Evolutionary conservation across 2,888 invertebrate genomes (phyloP).

Genomic region (Ceramica pisi): DNA sequence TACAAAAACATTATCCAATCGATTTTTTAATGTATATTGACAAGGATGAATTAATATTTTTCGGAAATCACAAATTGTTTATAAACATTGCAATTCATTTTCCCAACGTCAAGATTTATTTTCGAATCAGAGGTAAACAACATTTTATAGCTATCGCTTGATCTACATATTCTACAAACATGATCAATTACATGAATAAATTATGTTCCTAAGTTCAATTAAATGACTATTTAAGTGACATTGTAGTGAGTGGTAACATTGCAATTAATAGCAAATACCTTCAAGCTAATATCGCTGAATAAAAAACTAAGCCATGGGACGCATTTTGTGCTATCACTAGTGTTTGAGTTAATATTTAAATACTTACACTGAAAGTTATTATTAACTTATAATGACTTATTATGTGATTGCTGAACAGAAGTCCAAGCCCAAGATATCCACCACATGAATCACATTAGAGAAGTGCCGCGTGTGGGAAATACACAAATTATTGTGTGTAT

Average conservation of each 20-base stretch:
- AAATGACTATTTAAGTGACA: not conserved
- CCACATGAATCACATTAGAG: too few species aligned
- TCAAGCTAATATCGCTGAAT: not conserved
- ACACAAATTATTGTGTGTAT: too few species aligned
- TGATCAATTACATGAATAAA: conserved; percentile 5
- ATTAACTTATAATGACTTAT: not conserved
- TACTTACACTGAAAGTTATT: conserved; percentile 1
- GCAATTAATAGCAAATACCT: not conserved
- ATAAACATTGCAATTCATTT: conserved; percentile 31
- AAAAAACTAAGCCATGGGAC: not conserved
- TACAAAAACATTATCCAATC: conserved; percentile 39
- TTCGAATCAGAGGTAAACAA: conserved; percentile 2
- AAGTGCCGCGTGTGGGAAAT: too few species aligned
- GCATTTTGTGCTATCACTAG: not conserved
- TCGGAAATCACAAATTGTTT: conserved; percentile 31
- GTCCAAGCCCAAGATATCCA: too few species aligned
- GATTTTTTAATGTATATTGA: conserved; percentile 1
- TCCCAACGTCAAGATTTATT: not conserved
- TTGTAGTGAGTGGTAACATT: not conserved
- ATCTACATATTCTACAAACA: conserved; percentile 9
- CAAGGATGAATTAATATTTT: conserved; percentile 33
- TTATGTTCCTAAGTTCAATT: conserved; percentile 1
- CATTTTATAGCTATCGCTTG: conserved; percentile 8
- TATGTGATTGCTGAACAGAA: conserved; percentile 3
- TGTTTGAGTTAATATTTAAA: too few species aligned